phyloP scores from a whole-genome alignment of 2,797 vertebrate genomes.

The Sebastes itinus region DNA sequence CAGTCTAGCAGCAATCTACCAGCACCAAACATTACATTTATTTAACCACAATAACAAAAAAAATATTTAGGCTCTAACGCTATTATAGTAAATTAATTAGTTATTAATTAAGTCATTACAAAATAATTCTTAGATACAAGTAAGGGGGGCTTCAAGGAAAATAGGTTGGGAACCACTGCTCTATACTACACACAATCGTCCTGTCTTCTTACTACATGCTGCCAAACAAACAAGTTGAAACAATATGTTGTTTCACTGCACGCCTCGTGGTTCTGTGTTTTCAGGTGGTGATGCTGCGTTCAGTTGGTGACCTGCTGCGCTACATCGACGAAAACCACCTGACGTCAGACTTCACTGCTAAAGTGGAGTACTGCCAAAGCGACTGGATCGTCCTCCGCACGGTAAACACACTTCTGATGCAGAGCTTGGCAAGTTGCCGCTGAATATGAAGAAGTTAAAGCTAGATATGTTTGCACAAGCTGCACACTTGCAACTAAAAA shows the following conservation, averaged over 20 bases:
- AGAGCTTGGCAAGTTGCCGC: background rate
- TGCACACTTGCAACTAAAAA: background rate
- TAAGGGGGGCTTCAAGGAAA: too few relatives aligned
- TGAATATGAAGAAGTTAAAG: background rate
- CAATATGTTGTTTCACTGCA: background rate
- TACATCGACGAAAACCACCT: slow-evolving; percentile 96
- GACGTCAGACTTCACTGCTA: slow-evolving; percentile 91
- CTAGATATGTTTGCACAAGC: background rate
- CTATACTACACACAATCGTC: background rate
- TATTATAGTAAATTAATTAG: too few relatives aligned
- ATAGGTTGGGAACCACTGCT: too few relatives aligned
- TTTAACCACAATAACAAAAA: too few relatives aligned
- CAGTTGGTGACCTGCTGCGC: slow-evolving; percentile 91
- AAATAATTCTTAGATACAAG: too few relatives aligned
- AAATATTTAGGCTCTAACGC: accelerated
- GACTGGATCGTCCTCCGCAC: slow-evolving; percentile 96
- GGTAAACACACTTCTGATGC: slow-evolving; percentile 70
- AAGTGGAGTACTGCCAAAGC: slow-evolving; percentile 91
- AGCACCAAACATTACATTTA: too few relatives aligned
- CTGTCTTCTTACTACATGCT: background rate
- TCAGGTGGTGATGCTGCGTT: slow-evolving; percentile 97
- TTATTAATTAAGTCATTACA: too few relatives aligned
- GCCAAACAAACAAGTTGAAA: background rate
- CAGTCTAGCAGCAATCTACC: too few relatives aligned
- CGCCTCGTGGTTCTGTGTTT: background rate